Evolutionary conservation across 2,797 vertebrate species (phyloP).

Genomic region (Myotis myotis): DNA sequence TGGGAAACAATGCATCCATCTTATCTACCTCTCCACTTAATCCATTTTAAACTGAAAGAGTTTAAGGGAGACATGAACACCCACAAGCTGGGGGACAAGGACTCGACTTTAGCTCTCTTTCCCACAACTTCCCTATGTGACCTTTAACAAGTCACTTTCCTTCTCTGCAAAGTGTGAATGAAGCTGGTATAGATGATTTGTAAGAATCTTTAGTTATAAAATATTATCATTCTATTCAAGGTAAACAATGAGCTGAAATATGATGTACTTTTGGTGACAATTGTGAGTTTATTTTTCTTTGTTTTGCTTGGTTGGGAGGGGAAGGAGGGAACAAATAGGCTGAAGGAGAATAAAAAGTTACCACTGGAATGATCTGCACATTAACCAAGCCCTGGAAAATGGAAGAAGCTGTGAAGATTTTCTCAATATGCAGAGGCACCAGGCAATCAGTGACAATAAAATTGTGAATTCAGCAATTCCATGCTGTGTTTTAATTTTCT

Average conservation of each 20-base stretch:
- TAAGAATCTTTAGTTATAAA: background rate
- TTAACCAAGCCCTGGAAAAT: conserved; percentile 74
- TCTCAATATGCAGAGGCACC: conserved; percentile 79
- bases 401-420: conserved; percentile 79
- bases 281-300: background rate
- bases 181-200: background rate
- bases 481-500: conserved; percentile 82
- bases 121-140: background rate
- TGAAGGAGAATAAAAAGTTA: conserved; percentile 56
- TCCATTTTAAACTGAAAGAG: too few species aligned
- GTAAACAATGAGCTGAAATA: background rate
- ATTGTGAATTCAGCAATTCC: conserved; percentile 76
- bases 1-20: background rate
- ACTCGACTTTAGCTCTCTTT: background rate
- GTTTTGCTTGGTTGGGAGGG: conserved; percentile 15
- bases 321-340: background rate
- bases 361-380: conserved; percentile 62
- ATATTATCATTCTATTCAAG: background rate
- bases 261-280: background rate
- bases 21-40: background rate
- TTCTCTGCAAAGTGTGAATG: background rate
- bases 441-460: conserved; percentile 81
- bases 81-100: background rate
- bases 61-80: background rate
- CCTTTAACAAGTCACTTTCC: background rate